Evolutionary conservation across 2,888 invertebrate species (phyloP).

Genomic region (Lochmaea capreae): DNA sequence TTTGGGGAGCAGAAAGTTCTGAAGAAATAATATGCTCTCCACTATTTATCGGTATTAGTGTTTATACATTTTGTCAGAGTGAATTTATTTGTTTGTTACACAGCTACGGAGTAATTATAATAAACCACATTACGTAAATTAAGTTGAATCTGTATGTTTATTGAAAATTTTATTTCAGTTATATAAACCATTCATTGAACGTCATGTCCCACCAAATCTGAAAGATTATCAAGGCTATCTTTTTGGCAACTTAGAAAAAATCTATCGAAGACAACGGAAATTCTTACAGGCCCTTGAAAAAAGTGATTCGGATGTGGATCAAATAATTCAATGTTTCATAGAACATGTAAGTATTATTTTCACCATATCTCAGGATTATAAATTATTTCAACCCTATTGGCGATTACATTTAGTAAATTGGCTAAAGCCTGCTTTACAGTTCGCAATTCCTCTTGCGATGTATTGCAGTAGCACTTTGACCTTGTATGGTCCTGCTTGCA

Average conservation of each 20-base stretch:
- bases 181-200: constrained; percentile 57
- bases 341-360: constrained; percentile 52
- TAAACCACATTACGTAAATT: no score
- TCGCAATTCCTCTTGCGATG: no score
- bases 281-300: constrained; percentile 54
- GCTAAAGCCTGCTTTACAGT: no score
- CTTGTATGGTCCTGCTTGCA: no score
- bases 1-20: no score
- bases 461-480: no score
- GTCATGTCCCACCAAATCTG: constrained; percentile 42
- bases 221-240: constrained; percentile 46
- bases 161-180: constrained; percentile 49
- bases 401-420: neutral
- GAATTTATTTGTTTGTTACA: no score
- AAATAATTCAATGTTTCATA: constrained; percentile 56
- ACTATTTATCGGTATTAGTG: no score
- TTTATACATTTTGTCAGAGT: no score
- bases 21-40: no score
- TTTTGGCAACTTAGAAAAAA: constrained; percentile 58
- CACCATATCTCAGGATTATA: neutral
- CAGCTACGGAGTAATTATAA: no score
- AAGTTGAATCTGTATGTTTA: no score
- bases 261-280: constrained; percentile 52
- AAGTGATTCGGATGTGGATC: constrained; percentile 50
- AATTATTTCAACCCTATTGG: neutral